Percentiles rank a stretch among this genome's conserved stretches.
These are phyloP conservation scores for Copidosoma floridanum DNA, from an alignment of 1,140 invertebrate species.

Conservation along the genomic window DNA sequence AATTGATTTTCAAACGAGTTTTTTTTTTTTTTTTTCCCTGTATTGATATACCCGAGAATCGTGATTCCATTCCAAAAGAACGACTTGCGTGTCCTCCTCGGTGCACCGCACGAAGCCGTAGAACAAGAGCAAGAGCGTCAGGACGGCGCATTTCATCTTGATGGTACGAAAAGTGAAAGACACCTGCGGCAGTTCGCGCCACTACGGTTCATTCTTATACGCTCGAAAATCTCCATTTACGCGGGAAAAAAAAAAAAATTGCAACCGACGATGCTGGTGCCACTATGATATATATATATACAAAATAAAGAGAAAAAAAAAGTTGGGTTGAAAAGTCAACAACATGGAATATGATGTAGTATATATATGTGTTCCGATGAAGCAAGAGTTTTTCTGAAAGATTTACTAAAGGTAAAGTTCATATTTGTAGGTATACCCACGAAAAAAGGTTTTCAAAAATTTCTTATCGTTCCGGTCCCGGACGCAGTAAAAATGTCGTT, in stretches of 20 bases:
- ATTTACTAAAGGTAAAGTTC: conserved; percentile 2
- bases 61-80: background rate
- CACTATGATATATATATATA: too few species aligned
- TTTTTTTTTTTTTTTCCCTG: background rate
- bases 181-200: background rate
- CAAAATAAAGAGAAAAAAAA: too few species aligned
- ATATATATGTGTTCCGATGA: too few species aligned
- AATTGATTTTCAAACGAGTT: background rate
- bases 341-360: too few species aligned
- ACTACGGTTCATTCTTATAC: too few species aligned
- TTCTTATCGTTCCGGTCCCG: too few species aligned
- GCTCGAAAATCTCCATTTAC: too few species aligned
- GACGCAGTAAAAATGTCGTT: too few species aligned
- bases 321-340: too few species aligned
- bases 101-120: background rate
- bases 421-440: too few species aligned
- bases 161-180: background rate
- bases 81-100: conserved; percentile 5
- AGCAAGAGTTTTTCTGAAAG: too few species aligned
- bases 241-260: too few species aligned
- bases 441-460: conserved; percentile 3
- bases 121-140: background rate
- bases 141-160: background rate
- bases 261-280: conserved; percentile 25
- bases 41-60: background rate